Evolutionary conservation across 2,113 vertebrate genomes (phyloP).

Genomic region (Acrocephalus kingi): DNA sequence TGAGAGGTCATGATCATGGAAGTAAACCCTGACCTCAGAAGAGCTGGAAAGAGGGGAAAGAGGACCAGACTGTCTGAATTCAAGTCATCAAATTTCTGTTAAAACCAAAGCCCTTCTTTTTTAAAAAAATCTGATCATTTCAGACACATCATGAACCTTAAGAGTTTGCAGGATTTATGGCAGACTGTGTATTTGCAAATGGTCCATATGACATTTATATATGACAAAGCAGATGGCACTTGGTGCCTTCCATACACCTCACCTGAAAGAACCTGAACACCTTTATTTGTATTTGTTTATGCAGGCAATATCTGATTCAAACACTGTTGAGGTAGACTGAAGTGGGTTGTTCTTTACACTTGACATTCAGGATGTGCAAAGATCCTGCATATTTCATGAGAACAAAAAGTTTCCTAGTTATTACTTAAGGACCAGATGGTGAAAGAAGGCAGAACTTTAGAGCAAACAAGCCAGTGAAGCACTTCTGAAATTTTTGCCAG

Average conservation of each 20-base stretch:
- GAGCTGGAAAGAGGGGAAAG: background rate
- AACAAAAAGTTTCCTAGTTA: background rate
- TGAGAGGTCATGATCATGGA: background rate
- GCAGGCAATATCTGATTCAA: background rate
- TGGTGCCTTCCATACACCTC: background rate
- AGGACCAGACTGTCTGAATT: background rate
- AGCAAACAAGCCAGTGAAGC: background rate
- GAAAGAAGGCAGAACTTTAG: background rate
- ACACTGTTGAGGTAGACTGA: background rate
- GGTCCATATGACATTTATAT: background rate
- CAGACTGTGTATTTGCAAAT: background rate
- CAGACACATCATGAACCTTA: background rate
- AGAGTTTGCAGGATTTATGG: background rate
- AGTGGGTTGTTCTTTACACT: background rate
- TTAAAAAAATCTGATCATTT: background rate
- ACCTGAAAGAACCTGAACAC: background rate
- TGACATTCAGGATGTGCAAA: background rate
- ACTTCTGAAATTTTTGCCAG: background rate
- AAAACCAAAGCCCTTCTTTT: background rate
- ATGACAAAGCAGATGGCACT: background rate
- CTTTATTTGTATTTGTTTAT: background rate
- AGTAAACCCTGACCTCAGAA: background rate
- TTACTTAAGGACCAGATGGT: background rate
- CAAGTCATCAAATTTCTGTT: background rate
- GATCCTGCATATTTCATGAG: background rate